Evolutionary conservation across 2,113 vertebrate genomes (phyloP).

Genomic region (Balaeniceps rex): DNA sequence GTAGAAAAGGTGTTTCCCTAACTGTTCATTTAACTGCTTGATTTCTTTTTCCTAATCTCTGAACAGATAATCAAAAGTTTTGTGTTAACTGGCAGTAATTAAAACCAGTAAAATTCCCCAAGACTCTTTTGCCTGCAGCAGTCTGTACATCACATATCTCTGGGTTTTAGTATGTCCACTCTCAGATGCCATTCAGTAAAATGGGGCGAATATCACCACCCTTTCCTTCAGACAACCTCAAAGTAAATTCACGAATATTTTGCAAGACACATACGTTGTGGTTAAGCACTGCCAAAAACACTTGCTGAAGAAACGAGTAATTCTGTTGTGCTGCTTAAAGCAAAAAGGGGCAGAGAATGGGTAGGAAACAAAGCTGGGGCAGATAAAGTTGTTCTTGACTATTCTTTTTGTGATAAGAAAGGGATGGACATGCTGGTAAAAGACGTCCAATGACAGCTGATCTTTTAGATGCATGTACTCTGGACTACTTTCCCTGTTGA

Average conservation of each 20-base stretch:
- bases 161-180: neutral
- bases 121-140: neutral
- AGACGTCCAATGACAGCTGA: neutral
- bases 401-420: neutral
- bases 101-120: neutral
- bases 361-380: neutral
- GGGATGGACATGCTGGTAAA: neutral
- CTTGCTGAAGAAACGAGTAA: neutral
- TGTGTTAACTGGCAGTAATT: neutral
- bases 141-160: accelerated
- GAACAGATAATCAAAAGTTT: neutral
- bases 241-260: neutral
- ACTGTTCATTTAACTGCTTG: neutral
- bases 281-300: neutral
- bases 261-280: neutral
- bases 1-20: neutral
- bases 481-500: neutral
- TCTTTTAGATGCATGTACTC: neutral
- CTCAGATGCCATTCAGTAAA: neutral
- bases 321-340: neutral
- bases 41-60: neutral
- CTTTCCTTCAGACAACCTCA: neutral
- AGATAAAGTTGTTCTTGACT: neutral
- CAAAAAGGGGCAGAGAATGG: accelerated
- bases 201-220: accelerated